These are phyloP conservation scores for Edolisoma coerulescens DNA, from an alignment of 2,113 vertebrate genomes.

Conservation along the genomic window DNA sequence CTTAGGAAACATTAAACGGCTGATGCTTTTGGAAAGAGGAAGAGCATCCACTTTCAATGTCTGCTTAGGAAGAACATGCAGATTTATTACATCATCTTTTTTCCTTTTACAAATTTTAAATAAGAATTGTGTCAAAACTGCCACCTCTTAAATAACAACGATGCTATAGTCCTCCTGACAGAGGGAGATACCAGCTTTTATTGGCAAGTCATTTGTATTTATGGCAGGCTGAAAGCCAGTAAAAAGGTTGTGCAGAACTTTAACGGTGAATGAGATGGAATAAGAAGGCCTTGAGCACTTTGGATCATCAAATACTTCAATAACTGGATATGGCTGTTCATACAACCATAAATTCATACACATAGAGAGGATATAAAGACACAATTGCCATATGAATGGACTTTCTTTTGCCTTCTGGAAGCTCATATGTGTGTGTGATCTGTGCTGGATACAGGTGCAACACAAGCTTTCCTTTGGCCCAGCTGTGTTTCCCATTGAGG, in stretches of 20 bases:
- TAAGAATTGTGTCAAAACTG: constrained; percentile 39
- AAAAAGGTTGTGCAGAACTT: neutral
- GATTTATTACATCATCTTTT: constrained; percentile 30
- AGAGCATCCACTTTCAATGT: neutral
- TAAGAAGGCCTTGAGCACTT: neutral
- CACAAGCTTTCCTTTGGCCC: neutral
- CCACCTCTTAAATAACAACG: constrained; percentile 31
- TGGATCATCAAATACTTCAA: constrained; percentile 7
- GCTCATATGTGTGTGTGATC: neutral
- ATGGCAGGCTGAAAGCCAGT: neutral
- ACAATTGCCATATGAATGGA: neutral
- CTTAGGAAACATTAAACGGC: constrained; percentile 50
- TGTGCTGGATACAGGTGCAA: neutral
- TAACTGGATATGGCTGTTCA: constrained; percentile 20
- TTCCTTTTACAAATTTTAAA: constrained; percentile 35
- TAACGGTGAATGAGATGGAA: neutral
- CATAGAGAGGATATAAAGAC: constrained; percentile 25
- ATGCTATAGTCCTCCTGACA: neutral
- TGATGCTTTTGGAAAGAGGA: constrained; percentile 31
- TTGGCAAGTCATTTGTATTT: neutral
- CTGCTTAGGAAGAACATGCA: neutral
- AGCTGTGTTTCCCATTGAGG: neutral
- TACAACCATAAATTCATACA: constrained; percentile 7
- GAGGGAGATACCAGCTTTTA: neutral
- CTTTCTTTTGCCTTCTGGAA: constrained; percentile 11